A percentile compares a stretch with the other conserved stretches of the same genome.
Evolutionary conservation across 2,888 invertebrate genomes (phyloP).

Genomic region (Nowickia ferox): DNA sequence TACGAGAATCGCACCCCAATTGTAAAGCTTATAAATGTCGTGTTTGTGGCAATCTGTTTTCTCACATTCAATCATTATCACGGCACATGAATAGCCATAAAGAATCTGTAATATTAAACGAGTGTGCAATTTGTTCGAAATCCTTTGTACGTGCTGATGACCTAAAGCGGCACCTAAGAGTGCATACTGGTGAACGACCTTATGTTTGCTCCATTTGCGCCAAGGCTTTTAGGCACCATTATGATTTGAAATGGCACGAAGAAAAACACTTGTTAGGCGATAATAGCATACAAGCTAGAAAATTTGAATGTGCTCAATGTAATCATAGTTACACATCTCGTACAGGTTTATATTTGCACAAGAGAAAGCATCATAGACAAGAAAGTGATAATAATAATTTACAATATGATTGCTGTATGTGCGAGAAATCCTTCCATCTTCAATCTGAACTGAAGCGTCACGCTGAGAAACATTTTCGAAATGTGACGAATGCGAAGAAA

Average conservation of each 20-base stretch:
- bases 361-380: conserved; percentile 27
- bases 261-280: conserved; percentile 49
- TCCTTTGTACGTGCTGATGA: conserved; percentile 66
- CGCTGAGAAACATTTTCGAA: conserved; percentile 45
- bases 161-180: conserved; percentile 68
- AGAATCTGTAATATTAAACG: conserved; percentile 30
- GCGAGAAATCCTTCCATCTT: conserved; percentile 63
- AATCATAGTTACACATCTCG: conserved; percentile 57
- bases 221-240: conserved; percentile 66
- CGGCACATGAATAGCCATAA: conserved; percentile 73
- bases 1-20: conserved; percentile 66
- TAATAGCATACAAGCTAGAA: conserved; percentile 1
- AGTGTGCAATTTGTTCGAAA: conserved; percentile 65
- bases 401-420: conserved; percentile 50
- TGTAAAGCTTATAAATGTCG: conserved; percentile 72
- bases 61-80: conserved; percentile 72
- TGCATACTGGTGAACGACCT: conserved; percentile 72
- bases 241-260: conserved; percentile 65
- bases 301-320: conserved; percentile 66
- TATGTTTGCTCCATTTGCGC: conserved; percentile 61
- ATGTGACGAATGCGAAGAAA: conserved; percentile 58
- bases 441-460: conserved; percentile 63
- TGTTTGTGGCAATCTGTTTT: conserved; percentile 59
- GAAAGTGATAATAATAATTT: neutral
- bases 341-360: conserved; percentile 70